Percentiles rank a stretch among this genome's conserved stretches.
Evolutionary conservation across 2,888 invertebrate species (phyloP).

Genomic region (Torymus texanus): DNA sequence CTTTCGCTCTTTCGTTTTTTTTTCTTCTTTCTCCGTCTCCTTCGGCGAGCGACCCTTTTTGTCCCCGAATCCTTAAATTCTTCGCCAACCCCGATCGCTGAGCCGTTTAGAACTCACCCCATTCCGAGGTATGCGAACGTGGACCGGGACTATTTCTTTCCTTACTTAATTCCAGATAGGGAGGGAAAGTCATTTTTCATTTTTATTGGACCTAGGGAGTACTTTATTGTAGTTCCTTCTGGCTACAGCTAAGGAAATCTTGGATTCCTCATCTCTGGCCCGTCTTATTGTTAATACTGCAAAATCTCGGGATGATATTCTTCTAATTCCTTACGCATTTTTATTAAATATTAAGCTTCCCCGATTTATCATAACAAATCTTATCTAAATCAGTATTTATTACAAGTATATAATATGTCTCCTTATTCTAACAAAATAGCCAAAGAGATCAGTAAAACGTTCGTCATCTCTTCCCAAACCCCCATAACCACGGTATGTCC

Average conservation of each 20-base stretch:
- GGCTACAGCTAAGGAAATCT: slow-evolving; percentile 37
- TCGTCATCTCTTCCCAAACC: too few relatives aligned
- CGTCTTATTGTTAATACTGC: slow-evolving; percentile 12
- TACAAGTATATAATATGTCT: too few relatives aligned
- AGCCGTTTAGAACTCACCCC: slow-evolving; percentile 40
- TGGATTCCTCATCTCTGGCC: slow-evolving; percentile 40
- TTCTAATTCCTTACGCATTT: slow-evolving; percentile 25
- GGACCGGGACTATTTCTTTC: slow-evolving; percentile 57
- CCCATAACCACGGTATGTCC: too few relatives aligned
- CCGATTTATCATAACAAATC: too few relatives aligned
- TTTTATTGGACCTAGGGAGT: slow-evolving; percentile 60
- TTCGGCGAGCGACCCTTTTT: slow-evolving; percentile 43
- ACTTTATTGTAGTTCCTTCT: slow-evolving; percentile 58
- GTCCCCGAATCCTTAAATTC: slow-evolving; percentile 48
- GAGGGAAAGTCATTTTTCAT: slow-evolving; percentile 61
- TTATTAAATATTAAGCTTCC: not conserved
- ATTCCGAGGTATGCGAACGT: slow-evolving; percentile 48
- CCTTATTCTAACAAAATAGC: too few relatives aligned
- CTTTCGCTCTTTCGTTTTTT: not conserved
- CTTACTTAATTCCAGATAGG: slow-evolving; percentile 60
- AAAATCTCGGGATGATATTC: slow-evolving; percentile 4
- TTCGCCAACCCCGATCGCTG: slow-evolving; percentile 32
- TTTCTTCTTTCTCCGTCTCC: slow-evolving; percentile 40
- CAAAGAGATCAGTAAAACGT: too few relatives aligned
- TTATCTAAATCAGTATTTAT: too few relatives aligned